Percentiles rank a stretch among this genome's conserved stretches.
These are phyloP conservation scores for Tromatobia lineatoria DNA, from an alignment of 2,888 invertebrate species.

Conservation along the genomic window DNA sequence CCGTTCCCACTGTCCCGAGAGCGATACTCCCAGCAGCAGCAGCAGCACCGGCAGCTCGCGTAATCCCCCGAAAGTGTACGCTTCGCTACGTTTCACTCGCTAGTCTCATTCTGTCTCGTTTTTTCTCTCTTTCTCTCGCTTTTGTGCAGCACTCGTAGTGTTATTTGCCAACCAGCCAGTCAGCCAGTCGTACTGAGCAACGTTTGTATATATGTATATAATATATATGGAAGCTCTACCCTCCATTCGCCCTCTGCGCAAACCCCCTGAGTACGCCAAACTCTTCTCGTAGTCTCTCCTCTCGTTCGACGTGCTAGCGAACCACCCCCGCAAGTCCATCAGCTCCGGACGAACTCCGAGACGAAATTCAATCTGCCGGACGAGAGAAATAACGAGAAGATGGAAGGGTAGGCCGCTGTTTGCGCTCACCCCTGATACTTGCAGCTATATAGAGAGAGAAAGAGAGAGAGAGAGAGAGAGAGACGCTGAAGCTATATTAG, in stretches of 20 bases:
- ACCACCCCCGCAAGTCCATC: slow-evolving; percentile 57
- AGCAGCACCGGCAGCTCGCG: slow-evolving; percentile 42
- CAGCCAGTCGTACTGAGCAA: slow-evolving; percentile 33
- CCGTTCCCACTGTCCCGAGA: slow-evolving; percentile 69
- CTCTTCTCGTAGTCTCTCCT: slow-evolving; percentile 48
- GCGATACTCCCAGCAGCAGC: slow-evolving; percentile 45
- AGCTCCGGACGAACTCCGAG: slow-evolving; percentile 69
- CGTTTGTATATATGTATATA: slow-evolving; percentile 53
- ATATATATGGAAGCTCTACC: slow-evolving; percentile 57
- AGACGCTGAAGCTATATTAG: slow-evolving; percentile 27
- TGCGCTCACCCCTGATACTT: slow-evolving; percentile 36
- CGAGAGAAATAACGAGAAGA: slow-evolving; percentile 62
- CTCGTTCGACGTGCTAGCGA: slow-evolving; percentile 51
- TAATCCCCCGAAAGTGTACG: slow-evolving; percentile 62
- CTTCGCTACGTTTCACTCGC: slow-evolving; percentile 63
- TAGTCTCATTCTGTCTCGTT: neutral
- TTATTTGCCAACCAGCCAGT: slow-evolving; percentile 55
- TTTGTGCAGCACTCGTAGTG: slow-evolving; percentile 43
- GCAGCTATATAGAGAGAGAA: slow-evolving; percentile 13
- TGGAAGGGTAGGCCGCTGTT: slow-evolving; percentile 54
- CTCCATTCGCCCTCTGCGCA: slow-evolving; percentile 51
- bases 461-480: slow-evolving; percentile 12
- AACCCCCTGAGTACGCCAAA: slow-evolving; percentile 68
- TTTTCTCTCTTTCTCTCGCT: slow-evolving; percentile 35
- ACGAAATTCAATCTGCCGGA: slow-evolving; percentile 79